phyloP scores from a whole-genome alignment of 2,797 vertebrate species.

The Eospalax fontanierii region DNA sequence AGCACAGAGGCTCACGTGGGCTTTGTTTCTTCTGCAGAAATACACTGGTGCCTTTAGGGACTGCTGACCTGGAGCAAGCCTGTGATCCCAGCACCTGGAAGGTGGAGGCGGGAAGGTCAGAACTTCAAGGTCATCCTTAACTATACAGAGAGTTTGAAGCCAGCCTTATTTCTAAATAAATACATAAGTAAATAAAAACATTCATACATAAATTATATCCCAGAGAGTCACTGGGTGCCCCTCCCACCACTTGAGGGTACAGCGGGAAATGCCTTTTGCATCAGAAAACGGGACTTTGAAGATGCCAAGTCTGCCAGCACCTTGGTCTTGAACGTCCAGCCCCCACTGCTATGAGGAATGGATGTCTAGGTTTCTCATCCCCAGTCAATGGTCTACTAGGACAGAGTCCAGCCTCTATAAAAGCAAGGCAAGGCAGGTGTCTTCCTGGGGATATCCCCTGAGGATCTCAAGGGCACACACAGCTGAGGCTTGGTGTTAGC shows the following conservation, averaged over 20 bases:
- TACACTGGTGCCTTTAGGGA: background rate
- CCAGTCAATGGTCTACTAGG: background rate
- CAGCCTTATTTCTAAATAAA: background rate
- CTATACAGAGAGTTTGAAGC: background rate
- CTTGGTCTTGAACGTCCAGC: background rate
- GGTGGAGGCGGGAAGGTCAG: background rate
- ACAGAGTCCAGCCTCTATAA: background rate
- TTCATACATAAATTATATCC: background rate
- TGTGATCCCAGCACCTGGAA: background rate
- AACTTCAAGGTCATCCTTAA: background rate
- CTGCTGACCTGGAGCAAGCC: too few species aligned
- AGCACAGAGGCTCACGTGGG: background rate
- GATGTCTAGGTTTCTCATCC: background rate
- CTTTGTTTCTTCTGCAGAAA: background rate
- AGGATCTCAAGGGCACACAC: background rate
- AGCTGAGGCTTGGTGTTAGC: background rate
- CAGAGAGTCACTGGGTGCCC: background rate
- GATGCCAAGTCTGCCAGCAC: accelerated
- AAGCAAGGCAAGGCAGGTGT: background rate
- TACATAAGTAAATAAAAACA: background rate
- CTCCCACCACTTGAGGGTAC: background rate
- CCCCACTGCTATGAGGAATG: background rate
- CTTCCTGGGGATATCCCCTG: background rate
- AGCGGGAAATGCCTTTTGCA: too few species aligned
- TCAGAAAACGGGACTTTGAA: background rate